Conservation (phyloP, 2,888 invertebrate genomes). For the Dioctria linearis region DNA sequence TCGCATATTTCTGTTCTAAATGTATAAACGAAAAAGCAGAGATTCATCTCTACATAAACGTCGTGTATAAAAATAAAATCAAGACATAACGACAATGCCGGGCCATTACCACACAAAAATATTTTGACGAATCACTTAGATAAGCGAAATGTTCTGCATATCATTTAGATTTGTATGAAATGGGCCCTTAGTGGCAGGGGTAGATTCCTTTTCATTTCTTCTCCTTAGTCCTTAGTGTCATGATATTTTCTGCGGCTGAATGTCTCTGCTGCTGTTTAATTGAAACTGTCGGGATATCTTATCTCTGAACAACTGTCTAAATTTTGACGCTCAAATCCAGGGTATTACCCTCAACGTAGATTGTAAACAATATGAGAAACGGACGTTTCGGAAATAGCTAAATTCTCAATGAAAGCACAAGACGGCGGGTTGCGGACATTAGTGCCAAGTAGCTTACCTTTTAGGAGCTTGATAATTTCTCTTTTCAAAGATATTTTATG, state of each 20-base stretch:
- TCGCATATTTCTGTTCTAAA: conserved; percentile 25
- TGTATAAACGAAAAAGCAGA: background rate
- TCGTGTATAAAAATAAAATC: conserved; percentile 46
- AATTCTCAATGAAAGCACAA: background rate
- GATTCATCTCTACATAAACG: conserved; percentile 18
- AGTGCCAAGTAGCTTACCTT: conserved; percentile 25
- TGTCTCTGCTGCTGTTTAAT: conserved; percentile 34
- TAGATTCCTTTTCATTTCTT: conserved; percentile 17
- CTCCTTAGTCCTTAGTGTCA: background rate
- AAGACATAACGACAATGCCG: conserved; percentile 43
- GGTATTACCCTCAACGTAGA: conserved; percentile 9
- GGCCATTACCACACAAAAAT: conserved; percentile 56
- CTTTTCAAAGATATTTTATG: background rate
- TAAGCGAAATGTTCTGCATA: conserved; percentile 62
- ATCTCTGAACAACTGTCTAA: conserved; percentile 33
- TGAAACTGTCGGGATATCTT: conserved; percentile 45
- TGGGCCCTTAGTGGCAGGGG: background rate
- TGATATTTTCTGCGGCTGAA: too few relatives aligned
- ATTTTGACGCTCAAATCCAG: conserved; percentile 43
- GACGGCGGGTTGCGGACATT: conserved; percentile 1
- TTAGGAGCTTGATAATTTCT: background rate
- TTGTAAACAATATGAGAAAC: conserved; percentile 28
- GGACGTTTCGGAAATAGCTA: conserved; percentile 37
- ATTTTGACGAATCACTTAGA: conserved; percentile 63
- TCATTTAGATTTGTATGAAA: conserved; percentile 57